Base-by-base conservation (phyloP, 1,140 invertebrate species). In the Frieseomelitta varia region DNA sequence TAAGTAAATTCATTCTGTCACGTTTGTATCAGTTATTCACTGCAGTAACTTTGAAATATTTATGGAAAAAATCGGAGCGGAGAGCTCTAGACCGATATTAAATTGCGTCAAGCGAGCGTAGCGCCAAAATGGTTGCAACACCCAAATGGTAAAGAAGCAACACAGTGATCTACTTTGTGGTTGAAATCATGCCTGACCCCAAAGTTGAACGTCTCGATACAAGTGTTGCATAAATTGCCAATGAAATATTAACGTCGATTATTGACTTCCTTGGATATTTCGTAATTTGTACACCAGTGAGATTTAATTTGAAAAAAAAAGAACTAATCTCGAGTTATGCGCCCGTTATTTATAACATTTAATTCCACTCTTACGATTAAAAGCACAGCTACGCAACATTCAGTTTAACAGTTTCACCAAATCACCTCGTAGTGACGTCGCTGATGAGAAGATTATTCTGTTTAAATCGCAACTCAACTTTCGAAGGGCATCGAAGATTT, bases 151-250 rank as follows among this genome's bases (percentile, higher is more conserved):
- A 27, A n/a, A n/a, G 21, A 15, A 58, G n/a, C 39, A 68, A 24
- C 63, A 68, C 55, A 17, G 39, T 71, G 81, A 69, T 61, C 53
- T 34, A 73, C 58, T 55, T 65, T 73, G 47, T 79, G 34, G 68
- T 73, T 80, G 58, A 80, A 83, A 80, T 73, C 76, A 39, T 58
- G 82, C 27, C 69, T 39, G 82, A 67, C 56, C 77, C 34, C 12
- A 73, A 79, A 80, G 30, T 61, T 69, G 30, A 55, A 39, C 55
- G 24, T 63, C 79, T 39, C 56, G 30, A 11, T 53, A 19, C 56
- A 71, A 68, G 39, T 39, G 30, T 74, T 53, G 55, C 75, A 75
- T 8, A 39, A 69, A 73, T 73, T 63, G 21, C 19, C 24, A 72
- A 3, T 39, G 82, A 80, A 63, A 34, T 51, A 79, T 27, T 21